These are phyloP conservation scores for Centropus unirufus DNA, from an alignment of 2,113 vertebrate species.

Conservation along the genomic window DNA sequence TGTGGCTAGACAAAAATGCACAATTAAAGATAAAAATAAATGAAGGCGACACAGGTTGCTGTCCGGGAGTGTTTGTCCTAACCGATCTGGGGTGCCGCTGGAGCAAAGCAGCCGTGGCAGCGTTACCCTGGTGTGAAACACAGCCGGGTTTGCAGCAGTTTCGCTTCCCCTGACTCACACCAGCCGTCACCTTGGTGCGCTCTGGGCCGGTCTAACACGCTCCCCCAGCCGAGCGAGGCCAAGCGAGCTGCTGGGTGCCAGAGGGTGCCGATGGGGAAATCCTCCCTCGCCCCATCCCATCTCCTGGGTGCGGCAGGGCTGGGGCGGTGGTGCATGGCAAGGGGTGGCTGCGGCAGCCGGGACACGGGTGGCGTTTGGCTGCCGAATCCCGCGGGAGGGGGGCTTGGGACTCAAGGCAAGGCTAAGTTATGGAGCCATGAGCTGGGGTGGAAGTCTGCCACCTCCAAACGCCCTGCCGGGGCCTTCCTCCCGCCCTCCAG, in stretches of 20 bases:
- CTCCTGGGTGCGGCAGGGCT: neutral
- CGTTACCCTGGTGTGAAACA: no score
- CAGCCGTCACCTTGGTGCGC: neutral
- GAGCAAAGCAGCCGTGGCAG: neutral
- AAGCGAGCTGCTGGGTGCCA: neutral
- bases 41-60: conserved; percentile 24
- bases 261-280: neutral
- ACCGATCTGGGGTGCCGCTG: neutral
- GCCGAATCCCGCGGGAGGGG: fast-evolving
- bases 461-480: neutral
- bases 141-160: neutral
- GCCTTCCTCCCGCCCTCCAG: neutral
- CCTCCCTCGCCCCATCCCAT: neutral
- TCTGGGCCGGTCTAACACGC: fast-evolving
- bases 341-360: no score
- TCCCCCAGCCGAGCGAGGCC: neutral
- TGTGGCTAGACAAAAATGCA: conserved; percentile 31
- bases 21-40: conserved; percentile 51
- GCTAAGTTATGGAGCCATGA: neutral
- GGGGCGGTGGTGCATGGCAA: neutral
- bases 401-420: neutral
- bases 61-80: neutral
- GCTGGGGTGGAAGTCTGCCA: neutral
- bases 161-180: neutral
- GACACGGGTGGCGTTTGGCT: no score